A percentile compares a stretch with the other conserved stretches of the same genome.
phyloP scores from a whole-genome alignment of 2,888 invertebrate species.

The Pristionchus arcanus region DNA sequence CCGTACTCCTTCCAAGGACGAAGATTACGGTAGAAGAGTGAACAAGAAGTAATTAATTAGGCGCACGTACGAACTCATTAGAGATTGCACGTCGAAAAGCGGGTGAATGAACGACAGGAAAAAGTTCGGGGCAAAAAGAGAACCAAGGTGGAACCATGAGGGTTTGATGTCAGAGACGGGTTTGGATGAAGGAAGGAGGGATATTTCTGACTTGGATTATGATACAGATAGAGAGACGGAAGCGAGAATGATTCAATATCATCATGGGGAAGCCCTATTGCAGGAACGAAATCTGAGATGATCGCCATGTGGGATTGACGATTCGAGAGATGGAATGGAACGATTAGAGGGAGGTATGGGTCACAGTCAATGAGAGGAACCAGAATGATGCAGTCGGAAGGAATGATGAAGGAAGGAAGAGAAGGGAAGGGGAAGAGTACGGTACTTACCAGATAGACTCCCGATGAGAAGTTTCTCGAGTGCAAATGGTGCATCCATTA shows the following conservation, averaged over 20 bases:
- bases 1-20: neutral
- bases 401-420: neutral
- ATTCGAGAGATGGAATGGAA: neutral
- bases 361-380: constrained; percentile 11
- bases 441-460: neutral
- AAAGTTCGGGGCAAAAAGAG: neutral
- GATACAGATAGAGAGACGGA: neutral
- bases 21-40: constrained; percentile 11
- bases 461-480: neutral
- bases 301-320: neutral
- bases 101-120: neutral
- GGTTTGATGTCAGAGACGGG: neutral
- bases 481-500: neutral
- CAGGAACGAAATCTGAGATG: neutral
- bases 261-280: neutral
- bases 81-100: neutral
- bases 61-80: constrained; percentile 3
- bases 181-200: neutral
- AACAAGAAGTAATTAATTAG: neutral
- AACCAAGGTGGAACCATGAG: neutral
- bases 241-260: neutral
- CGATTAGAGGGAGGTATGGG: neutral
- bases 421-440: neutral
- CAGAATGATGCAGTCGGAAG: neutral
- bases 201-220: constrained; percentile 9